Base-by-base conservation (phyloP, 2,888 invertebrate species). In the Willowsia nigromaculata region DNA sequence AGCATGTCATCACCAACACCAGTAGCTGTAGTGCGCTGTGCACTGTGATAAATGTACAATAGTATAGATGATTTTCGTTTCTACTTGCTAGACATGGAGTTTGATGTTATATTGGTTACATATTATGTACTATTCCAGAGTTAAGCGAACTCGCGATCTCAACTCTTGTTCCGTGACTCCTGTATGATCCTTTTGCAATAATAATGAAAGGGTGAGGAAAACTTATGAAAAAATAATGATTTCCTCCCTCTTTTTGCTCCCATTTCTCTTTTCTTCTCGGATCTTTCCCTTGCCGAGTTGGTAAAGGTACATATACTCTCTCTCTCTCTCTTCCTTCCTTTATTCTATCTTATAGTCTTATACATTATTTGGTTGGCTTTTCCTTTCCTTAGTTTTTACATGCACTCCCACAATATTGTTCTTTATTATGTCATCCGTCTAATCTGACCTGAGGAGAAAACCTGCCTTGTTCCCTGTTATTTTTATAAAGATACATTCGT, bases 141-240 rank as follows among this genome's bases (percentile, higher is more conserved):
- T 50, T 18, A 50, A 76, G 53, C 50, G 25, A 30, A 9, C 59
- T 47, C 30, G 30, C 33, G 59, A 40, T 85, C 76, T 74, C 43
- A 25, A 82, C 53, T 62, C 30, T 33, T 56, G 27, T 37, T 76
- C 50, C 85, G 76, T 65, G 62, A 80, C 86, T 85, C 78, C 56
- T 68, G 53, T 71, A 22, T 68, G 80, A 86, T 85, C 56, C 89
- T 85, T 83, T 76, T 86, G 90, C 86, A 86, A 86, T 86, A 90
- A 86, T 86, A 90, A 90, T 90, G 90, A 83, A 90, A 86, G 90
- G 90, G 90, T 59, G 86, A 90, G 83, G 86, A 90, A 90, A 86
- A 86, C 82, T 76, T 86, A 86, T 90, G 90, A 90, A 90, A 90
- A 90, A 90, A 90, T 90, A 86, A 90, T 90, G 90, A 90, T 86